Evolutionary conservation across 2,888 invertebrate genomes (phyloP).

Genomic region (Orthosia gracilis): DNA sequence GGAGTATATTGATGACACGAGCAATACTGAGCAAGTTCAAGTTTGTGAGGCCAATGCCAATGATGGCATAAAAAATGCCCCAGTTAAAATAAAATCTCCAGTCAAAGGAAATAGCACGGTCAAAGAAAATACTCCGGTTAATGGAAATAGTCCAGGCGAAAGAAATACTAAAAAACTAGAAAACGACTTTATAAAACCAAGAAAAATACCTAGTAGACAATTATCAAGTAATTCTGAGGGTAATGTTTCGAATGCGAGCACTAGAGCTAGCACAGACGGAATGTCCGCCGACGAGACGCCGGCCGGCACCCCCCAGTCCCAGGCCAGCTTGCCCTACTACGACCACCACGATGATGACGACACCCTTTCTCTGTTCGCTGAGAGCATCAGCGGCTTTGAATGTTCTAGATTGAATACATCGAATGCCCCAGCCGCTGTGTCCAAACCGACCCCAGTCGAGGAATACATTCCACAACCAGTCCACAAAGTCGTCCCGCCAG

Average conservation of each 20-base stretch:
- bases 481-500: constrained; percentile 22
- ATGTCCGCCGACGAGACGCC: constrained; percentile 26
- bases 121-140: background rate
- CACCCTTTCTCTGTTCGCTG: constrained; percentile 83
- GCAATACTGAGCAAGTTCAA: background rate
- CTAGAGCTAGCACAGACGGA: constrained; percentile 3
- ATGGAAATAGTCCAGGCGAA: background rate
- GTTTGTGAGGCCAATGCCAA: background rate
- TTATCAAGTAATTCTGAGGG: constrained; percentile 39
- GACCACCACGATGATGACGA: constrained; percentile 79
- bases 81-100: background rate
- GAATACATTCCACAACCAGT: constrained; percentile 78
- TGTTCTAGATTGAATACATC: constrained; percentile 69
- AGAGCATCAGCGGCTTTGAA: constrained; percentile 84
- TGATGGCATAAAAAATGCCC: background rate
- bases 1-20: background rate
- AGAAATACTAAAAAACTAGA: constrained; percentile 10
- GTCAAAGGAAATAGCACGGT: background rate
- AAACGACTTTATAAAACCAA: constrained; percentile 37
- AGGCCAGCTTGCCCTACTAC: constrained; percentile 2
- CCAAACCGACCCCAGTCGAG: constrained; percentile 56
- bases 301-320: background rate
- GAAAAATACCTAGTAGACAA: constrained; percentile 28
- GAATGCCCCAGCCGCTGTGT: constrained; percentile 10
- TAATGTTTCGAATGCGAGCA: constrained; percentile 27